Evolutionary conservation across 2,113 vertebrate genomes (phyloP).

Genomic region (Capreolus pygargus): DNA sequence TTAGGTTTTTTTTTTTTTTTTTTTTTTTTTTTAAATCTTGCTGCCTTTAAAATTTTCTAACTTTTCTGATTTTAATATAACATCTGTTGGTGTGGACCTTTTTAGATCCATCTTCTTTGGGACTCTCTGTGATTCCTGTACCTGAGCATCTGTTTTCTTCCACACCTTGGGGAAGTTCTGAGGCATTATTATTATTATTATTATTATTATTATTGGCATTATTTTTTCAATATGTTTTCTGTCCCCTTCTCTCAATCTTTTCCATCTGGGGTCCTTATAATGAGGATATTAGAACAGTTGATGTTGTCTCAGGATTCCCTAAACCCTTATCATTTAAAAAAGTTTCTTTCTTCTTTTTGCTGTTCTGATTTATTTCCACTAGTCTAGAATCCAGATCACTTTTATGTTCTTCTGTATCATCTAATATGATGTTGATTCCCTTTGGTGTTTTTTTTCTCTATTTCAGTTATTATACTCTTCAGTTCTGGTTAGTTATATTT

Average conservation of each 20-base stretch:
- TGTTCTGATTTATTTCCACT: not conserved
- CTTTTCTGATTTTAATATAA: not conserved
- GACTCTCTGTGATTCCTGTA: not conserved
- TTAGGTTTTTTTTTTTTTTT: not conserved
- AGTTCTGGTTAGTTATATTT: not conserved
- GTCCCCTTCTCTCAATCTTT: not conserved
- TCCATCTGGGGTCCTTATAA: not conserved
- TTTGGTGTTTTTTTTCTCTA: not conserved
- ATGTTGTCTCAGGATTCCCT: not conserved
- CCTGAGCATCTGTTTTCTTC: not conserved
- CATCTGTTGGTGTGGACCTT: not conserved
- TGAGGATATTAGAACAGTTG: not conserved
- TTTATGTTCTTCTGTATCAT: not conserved
- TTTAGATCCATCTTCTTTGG: not conserved
- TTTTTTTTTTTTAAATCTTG: not conserved
- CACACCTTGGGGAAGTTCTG: not conserved
- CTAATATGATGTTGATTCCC: not conserved
- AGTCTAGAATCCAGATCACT: not conserved
- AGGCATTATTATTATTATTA: not conserved
- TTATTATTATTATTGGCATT: too few relatives aligned
- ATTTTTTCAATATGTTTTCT: not conserved
- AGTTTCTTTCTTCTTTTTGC: not conserved
- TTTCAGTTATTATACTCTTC: not conserved
- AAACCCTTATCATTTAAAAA: not conserved
- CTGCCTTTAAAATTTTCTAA: not conserved